These are phyloP conservation scores for Drosophila lacertosa DNA, from an alignment of 1,140 invertebrate genomes.

Conservation along the genomic window DNA sequence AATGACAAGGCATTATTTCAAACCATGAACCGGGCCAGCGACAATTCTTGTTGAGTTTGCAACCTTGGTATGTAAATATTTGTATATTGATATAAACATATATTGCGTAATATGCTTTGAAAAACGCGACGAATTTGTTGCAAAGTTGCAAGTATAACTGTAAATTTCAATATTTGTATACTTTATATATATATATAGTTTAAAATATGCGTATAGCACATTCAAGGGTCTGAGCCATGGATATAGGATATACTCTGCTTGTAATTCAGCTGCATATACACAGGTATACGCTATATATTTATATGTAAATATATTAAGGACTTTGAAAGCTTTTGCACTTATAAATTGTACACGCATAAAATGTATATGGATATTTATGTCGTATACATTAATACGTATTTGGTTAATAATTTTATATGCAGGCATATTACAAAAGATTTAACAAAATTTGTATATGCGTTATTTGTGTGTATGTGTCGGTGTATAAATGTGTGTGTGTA, in stretches of 20 bases:
- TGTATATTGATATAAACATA: too few species aligned
- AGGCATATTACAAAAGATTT: slow-evolving; percentile 1
- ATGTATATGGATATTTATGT: slow-evolving; percentile 3
- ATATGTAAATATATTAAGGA: not conserved
- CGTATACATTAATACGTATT: not conserved
- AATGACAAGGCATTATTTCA: too few species aligned
- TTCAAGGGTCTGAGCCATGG: not conserved
- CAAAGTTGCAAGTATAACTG: not conserved
- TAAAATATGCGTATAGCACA: too few species aligned
- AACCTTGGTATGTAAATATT: too few species aligned
- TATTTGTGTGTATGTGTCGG: not conserved
- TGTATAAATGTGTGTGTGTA: not conserved
- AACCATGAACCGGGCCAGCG: too few species aligned
- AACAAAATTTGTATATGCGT: not conserved
- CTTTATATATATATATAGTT: not conserved
- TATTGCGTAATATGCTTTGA: too few species aligned
- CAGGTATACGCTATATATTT: not conserved
- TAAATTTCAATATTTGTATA: not conserved
- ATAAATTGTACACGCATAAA: slow-evolving; percentile 16
- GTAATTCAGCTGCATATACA: not conserved
- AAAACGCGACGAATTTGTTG: too few species aligned
- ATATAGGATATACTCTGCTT: not conserved
- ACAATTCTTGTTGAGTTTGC: too few species aligned
- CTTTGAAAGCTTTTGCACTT: slow-evolving; percentile 14
- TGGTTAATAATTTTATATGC: slow-evolving; percentile 9